Percentiles rank a stretch among this genome's conserved stretches.
phyloP scores from a whole-genome alignment of 2,888 invertebrate species.

The Lampropteryx suffumata region DNA sequence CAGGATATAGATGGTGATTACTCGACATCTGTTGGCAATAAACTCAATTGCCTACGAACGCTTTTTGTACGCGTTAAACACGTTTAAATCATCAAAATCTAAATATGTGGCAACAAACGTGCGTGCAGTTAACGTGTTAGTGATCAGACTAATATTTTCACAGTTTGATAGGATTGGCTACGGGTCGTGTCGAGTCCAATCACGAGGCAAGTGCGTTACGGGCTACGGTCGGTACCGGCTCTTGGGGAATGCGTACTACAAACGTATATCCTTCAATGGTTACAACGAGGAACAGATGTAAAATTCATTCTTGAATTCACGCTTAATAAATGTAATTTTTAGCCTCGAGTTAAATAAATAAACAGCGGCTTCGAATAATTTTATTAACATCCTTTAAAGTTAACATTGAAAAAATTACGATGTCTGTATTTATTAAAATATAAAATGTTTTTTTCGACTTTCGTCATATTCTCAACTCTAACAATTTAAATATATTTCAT shows the following conservation, averaged over 20 bases:
- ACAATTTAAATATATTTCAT: background rate
- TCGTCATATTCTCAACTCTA: constrained; percentile 3
- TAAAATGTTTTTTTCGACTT: too few species aligned
- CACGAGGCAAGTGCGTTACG: constrained; percentile 28
- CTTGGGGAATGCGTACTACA: constrained; percentile 29
- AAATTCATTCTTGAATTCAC: background rate
- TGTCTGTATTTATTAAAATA: too few species aligned
- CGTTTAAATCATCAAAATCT: constrained; percentile 30
- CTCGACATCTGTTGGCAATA: constrained; percentile 33
- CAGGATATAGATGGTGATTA: constrained; percentile 32
- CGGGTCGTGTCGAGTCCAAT: constrained; percentile 45
- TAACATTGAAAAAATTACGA: too few species aligned
- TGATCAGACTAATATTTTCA: constrained; percentile 69
- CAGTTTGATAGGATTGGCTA: constrained; percentile 70
- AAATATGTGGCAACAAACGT: constrained; percentile 33
- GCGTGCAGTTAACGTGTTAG: constrained; percentile 34
- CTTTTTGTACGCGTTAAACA: constrained; percentile 31
- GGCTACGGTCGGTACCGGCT: constrained; percentile 10
- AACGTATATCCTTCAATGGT: constrained; percentile 25
- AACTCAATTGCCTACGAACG: constrained; percentile 33
- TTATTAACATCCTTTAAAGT: too few species aligned
- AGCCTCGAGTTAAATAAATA: too few species aligned
- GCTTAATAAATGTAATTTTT: too few species aligned
- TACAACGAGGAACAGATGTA: background rate
- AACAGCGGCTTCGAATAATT: too few species aligned